A percentile compares a stretch with the other conserved stretches of the same genome.
Evolutionary conservation across 2,113 vertebrate genomes (phyloP).

Genomic region (Globicephala melas): DNA sequence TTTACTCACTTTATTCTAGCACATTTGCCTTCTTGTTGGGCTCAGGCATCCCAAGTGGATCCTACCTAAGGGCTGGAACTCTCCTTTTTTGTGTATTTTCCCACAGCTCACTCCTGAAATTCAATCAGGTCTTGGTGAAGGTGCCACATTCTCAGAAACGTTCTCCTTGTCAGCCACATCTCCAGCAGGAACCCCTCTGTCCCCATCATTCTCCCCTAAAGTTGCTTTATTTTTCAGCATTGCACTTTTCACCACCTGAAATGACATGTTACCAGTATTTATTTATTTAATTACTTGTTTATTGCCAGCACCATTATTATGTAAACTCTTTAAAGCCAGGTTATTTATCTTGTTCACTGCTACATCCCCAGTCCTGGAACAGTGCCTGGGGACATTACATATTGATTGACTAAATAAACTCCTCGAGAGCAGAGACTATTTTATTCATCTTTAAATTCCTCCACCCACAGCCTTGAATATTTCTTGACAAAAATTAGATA

Average conservation of each 20-base stretch:
- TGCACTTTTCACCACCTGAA: not conserved
- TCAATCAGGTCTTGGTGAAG: not conserved
- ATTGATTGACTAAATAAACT: not conserved
- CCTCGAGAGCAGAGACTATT: not conserved
- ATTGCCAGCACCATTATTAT: not conserved
- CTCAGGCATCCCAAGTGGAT: not conserved
- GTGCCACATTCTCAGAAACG: not conserved
- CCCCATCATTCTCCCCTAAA: not conserved
- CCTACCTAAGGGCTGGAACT: not conserved
- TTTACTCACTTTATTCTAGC: not conserved
- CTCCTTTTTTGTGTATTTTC: not conserved
- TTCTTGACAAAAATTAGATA: not conserved
- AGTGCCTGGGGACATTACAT: not conserved
- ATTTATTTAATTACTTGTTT: not conserved
- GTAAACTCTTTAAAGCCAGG: not conserved
- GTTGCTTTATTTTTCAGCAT: not conserved
- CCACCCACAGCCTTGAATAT: not conserved
- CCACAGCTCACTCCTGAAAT: not conserved
- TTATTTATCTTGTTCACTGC: not conserved
- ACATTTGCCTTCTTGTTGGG: not conserved
- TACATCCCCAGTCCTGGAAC: rapidly evolving
- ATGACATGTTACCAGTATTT: not conserved
- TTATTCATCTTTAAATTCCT: not conserved
- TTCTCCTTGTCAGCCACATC: not conserved
- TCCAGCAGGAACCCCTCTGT: too few species aligned